These are phyloP conservation scores for Hypercompe scribonia DNA, from an alignment of 2,888 invertebrate species.

Conservation along the genomic window DNA sequence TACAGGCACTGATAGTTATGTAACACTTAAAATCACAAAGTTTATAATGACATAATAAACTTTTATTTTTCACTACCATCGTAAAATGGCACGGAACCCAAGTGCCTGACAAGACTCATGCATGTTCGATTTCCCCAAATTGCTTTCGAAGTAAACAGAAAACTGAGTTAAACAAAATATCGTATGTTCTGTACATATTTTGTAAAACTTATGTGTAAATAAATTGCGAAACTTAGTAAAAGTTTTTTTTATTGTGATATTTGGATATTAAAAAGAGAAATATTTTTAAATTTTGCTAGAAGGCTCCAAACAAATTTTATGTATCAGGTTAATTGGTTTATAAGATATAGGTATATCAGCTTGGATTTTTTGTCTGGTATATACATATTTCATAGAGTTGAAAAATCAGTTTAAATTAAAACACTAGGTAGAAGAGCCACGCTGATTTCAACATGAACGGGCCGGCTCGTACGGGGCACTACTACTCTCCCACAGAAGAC, in stretches of 20 bases:
- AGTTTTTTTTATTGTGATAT: not conserved
- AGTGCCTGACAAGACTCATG: not conserved
- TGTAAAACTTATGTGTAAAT: not conserved
- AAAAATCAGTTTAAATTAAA: too few species aligned
- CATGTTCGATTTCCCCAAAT: slow-evolving; percentile 6
- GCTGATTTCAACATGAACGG: too few species aligned
- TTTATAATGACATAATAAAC: not conserved
- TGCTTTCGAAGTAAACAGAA: slow-evolving; percentile 16
- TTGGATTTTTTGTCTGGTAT: too few species aligned
- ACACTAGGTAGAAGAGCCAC: too few species aligned
- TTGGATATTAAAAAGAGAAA: too few species aligned
- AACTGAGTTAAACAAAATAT: slow-evolving; percentile 10
- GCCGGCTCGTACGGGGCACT: too few species aligned
- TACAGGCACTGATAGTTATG: not conserved
- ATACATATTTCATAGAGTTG: too few species aligned
- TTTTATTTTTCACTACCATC: not conserved
- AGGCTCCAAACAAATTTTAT: too few species aligned
- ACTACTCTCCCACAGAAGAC: too few species aligned
- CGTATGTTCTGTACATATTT: slow-evolving; percentile 2
- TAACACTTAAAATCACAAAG: not conserved
- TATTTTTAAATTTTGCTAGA: not conserved
- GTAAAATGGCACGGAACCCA: slow-evolving; percentile 9
- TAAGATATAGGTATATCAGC: too few species aligned
- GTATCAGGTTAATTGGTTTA: too few species aligned
- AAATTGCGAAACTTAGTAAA: slow-evolving; percentile 5